These are phyloP conservation scores for Caenorhabditis sp. DNA, from an alignment of 2,888 invertebrate genomes.

Conservation along the genomic window DNA sequence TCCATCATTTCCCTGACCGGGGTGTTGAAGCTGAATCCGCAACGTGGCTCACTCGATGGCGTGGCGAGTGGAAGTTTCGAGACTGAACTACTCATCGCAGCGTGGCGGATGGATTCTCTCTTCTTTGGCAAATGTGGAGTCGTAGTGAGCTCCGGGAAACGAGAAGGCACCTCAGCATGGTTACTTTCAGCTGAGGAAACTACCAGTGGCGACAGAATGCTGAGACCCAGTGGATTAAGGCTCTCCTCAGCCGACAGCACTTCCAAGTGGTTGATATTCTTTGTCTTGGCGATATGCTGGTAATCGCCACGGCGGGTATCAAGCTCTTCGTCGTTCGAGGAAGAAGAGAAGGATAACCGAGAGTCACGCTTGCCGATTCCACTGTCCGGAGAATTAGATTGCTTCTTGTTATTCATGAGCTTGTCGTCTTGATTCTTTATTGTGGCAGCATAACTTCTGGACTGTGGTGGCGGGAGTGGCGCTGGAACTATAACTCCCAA, in stretches of 20 bases:
- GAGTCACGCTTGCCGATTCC: constrained; percentile 4
- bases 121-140: constrained; percentile 33
- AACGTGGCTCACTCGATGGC: constrained; percentile 5
- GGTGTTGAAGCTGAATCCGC: constrained; percentile 16
- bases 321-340: neutral
- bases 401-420: neutral
- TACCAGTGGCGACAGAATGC: constrained; percentile 31
- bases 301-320: constrained; percentile 9
- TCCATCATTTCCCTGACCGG: constrained; percentile 37
- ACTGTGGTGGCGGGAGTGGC: constrained; percentile 58
- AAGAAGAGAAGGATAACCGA: constrained; percentile 16
- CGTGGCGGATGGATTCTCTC: constrained; percentile 4
- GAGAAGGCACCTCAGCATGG: neutral
- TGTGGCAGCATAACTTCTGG: constrained; percentile 59
- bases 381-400: constrained; percentile 24
- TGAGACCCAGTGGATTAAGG: constrained; percentile 41
- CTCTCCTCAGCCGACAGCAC: neutral
- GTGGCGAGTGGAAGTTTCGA: constrained; percentile 41
- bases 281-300: too few species aligned
- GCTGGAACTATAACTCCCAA: constrained; percentile 42
- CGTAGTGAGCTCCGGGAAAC: constrained; percentile 1
- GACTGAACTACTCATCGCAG: constrained; percentile 17
- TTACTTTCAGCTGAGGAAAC: constrained; percentile 4
- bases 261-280: too few species aligned
- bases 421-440: constrained; percentile 23